Percentiles rank a stretch among this genome's conserved stretches.
These are phyloP conservation scores for Machimus atricapillus DNA, from an alignment of 2,888 invertebrate genomes.

Conservation along the genomic window DNA sequence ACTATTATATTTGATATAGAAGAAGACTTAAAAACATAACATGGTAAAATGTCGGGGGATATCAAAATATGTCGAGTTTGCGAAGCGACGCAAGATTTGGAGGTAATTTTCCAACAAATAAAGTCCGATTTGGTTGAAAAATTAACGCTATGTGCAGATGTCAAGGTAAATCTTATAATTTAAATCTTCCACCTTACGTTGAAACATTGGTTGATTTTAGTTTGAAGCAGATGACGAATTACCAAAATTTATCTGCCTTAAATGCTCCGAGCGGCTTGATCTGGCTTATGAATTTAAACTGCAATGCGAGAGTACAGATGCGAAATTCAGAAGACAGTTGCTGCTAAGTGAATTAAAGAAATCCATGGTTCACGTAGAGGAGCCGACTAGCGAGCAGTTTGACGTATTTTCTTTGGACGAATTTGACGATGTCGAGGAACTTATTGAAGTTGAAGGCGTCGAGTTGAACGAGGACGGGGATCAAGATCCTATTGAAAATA, in stretches of 20 bases:
- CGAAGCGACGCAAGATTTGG: constrained; percentile 34
- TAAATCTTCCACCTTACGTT: not conserved
- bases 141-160: constrained; percentile 42
- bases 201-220: constrained; percentile 40
- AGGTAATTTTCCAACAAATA: constrained; percentile 33
- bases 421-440: not conserved
- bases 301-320: constrained; percentile 48
- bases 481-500: not conserved
- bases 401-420: not conserved
- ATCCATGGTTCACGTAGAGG: not conserved
- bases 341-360: not conserved
- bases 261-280: constrained; percentile 47
- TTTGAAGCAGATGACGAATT: constrained; percentile 47
- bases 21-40: not conserved
- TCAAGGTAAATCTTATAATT: constrained; percentile 39
- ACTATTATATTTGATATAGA: not conserved
- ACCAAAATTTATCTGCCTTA: constrained; percentile 48
- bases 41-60: not conserved
- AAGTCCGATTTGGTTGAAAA: constrained; percentile 38
- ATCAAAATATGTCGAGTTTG: constrained; percentile 44
- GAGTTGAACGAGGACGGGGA: not conserved
- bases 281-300: constrained; percentile 49
- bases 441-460: not conserved
- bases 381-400: not conserved
- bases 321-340: constrained; percentile 40